Conservation (phyloP, 2,797 vertebrate genomes). For the Cryptoblepharus egeriae region DNA sequence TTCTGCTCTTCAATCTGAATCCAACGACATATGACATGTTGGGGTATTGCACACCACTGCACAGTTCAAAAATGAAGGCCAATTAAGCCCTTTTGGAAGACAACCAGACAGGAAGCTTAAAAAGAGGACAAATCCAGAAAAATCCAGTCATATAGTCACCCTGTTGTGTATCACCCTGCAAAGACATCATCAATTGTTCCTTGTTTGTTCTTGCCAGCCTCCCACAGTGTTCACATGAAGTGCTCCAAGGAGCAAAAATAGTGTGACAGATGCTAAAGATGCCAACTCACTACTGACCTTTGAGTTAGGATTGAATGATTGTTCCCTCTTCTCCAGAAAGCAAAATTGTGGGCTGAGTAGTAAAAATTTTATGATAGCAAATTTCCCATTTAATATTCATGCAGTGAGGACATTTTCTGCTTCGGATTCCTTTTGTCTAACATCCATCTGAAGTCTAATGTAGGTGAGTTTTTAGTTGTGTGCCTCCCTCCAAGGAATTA, state of each 20-base stretch:
- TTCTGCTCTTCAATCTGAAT: no score
- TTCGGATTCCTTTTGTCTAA: neutral
- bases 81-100: no score
- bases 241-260: neutral
- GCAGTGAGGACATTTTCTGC: neutral
- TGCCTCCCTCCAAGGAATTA: neutral
- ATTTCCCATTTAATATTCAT: neutral
- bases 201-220: neutral
- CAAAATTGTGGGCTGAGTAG: neutral
- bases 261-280: neutral
- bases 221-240: neutral
- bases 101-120: no score
- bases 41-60: no score
- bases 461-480: neutral
- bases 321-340: accelerated
- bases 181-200: neutral
- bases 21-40: no score
- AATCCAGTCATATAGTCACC: no score
- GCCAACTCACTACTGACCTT: neutral
- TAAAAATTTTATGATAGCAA: neutral
- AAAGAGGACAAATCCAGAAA: no score
- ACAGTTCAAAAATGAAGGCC: no score
- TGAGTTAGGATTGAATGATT: neutral
- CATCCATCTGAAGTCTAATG: neutral
- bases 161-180: no score